These are phyloP conservation scores for Osmerus mordax DNA, from an alignment of 2,113 vertebrate species.

Conservation along the genomic window DNA sequence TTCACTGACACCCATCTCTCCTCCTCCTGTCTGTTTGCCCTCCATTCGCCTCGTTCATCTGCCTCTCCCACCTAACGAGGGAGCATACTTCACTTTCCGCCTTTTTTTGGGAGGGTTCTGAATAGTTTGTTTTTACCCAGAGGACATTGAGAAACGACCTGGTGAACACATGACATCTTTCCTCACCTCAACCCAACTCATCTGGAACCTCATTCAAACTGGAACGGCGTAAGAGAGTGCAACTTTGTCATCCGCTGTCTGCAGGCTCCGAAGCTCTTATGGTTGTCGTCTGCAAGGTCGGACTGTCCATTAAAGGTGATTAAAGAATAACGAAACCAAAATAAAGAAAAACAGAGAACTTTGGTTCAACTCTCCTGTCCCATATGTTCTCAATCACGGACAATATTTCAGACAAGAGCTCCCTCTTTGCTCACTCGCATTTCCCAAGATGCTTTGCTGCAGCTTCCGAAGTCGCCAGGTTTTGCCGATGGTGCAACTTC, in stretches of 20 bases:
- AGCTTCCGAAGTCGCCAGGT: slow-evolving; percentile 12
- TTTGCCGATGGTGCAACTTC: slow-evolving; percentile 18
- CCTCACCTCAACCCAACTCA: slow-evolving; percentile 6
- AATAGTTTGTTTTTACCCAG: slow-evolving; percentile 4
- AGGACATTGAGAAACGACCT: background rate
- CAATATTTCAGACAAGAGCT: background rate
- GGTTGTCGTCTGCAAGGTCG: slow-evolving; percentile 14
- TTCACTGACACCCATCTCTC: slow-evolving; percentile 8
- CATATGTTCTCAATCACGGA: slow-evolving; percentile 19
- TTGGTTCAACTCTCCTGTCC: slow-evolving; percentile 21
- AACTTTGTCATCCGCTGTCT: slow-evolving; percentile 14
- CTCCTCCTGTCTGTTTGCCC: background rate
- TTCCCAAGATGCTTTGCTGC: slow-evolving; percentile 40
- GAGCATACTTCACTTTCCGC: slow-evolving; percentile 15
- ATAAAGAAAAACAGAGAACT: slow-evolving; percentile 1
- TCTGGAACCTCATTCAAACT: background rate
- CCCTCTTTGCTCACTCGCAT: slow-evolving; percentile 13
- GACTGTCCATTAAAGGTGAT: slow-evolving; percentile 38
- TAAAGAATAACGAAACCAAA: slow-evolving; percentile 49
- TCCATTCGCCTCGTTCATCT: background rate
- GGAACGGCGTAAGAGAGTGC: slow-evolving; percentile 28
- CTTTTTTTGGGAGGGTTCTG: background rate
- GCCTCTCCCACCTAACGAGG: background rate
- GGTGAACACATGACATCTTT: slow-evolving; percentile 14
- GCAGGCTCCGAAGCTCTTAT: slow-evolving; percentile 1